Conservation (phyloP, 2,888 invertebrate genomes). For the Cheilosia scutellata region DNA sequence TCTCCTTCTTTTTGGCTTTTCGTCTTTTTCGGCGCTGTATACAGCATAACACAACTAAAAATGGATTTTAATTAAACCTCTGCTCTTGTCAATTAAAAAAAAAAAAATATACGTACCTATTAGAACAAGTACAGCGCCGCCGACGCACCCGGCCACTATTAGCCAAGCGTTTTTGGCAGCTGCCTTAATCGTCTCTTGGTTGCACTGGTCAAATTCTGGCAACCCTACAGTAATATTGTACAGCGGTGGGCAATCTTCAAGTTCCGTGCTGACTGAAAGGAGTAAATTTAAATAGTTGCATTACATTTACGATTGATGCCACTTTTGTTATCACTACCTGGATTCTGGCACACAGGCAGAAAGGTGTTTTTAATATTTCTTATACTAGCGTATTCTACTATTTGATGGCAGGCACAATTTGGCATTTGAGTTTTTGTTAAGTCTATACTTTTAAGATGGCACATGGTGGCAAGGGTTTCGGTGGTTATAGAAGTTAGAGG, state of each 20-base stretch:
- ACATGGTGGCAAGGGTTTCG: slow-evolving; percentile 87
- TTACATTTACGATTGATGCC: neutral
- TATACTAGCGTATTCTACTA: slow-evolving; percentile 80
- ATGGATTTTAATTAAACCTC: neutral
- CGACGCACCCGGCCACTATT: slow-evolving; percentile 78
- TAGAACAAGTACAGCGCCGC: slow-evolving; percentile 78
- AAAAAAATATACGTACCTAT: slow-evolving; percentile 77
- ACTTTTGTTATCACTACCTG: slow-evolving; percentile 78
- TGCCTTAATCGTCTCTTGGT: slow-evolving; percentile 77
- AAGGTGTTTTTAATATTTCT: slow-evolving; percentile 80
- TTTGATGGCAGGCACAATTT: slow-evolving; percentile 81
- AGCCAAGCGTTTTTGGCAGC: slow-evolving; percentile 80
- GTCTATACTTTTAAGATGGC: slow-evolving; percentile 87
- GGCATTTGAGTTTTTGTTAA: slow-evolving; percentile 81
- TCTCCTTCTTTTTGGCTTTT: slow-evolving; percentile 74
- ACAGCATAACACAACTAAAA: slow-evolving; percentile 79
- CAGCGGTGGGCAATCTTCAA: slow-evolving; percentile 80
- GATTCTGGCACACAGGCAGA: slow-evolving; percentile 80
- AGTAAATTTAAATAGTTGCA: neutral
- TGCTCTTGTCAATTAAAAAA: neutral
- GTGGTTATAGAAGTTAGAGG: slow-evolving; percentile 84
- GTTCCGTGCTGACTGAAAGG: slow-evolving; percentile 78
- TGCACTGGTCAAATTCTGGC: slow-evolving; percentile 79
- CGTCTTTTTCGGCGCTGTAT: slow-evolving; percentile 79
- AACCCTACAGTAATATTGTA: slow-evolving; percentile 81